A percentile compares a stretch with the other conserved stretches of the same genome.
These are phyloP conservation scores for Rhyacophila evoluta DNA, from an alignment of 2,888 invertebrate species.

Conservation along the genomic window DNA sequence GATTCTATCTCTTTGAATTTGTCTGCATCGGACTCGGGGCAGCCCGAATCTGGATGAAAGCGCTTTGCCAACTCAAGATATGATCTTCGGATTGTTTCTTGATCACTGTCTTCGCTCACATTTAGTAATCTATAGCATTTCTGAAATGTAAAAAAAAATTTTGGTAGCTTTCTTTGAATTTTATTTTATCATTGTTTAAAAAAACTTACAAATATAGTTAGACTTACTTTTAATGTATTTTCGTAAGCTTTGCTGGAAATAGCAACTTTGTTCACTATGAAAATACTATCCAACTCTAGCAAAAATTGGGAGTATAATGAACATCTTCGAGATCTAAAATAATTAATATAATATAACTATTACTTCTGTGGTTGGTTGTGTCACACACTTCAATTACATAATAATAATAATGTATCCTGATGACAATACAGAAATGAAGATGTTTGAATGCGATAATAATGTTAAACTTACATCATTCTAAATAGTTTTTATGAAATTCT, in stretches of 20 bases:
- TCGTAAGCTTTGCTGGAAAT: background rate
- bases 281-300: background rate
- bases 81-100: conserved; percentile 78
- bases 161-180: too few relatives aligned
- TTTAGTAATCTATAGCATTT: conserved; percentile 77
- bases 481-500: too few relatives aligned
- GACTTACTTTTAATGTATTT: background rate
- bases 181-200: too few relatives aligned
- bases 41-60: conserved; percentile 87
- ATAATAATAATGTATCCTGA: too few relatives aligned
- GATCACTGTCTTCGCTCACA: conserved; percentile 76
- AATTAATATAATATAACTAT: too few relatives aligned
- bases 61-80: conserved; percentile 83
- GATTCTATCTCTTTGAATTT: conserved; percentile 82
- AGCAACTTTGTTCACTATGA: background rate
- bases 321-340: background rate
- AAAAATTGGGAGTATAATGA: background rate
- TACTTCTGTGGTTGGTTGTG: too few relatives aligned
- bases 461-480: too few relatives aligned
- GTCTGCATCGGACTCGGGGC: conserved; percentile 76
- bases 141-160: conserved; percentile 62
- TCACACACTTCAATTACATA: too few relatives aligned
- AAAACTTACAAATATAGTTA: too few relatives aligned
- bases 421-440: too few relatives aligned
- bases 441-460: too few relatives aligned